Conservation (phyloP, 2,113 vertebrate genomes). For the Paraplagusia blochii region DNA sequence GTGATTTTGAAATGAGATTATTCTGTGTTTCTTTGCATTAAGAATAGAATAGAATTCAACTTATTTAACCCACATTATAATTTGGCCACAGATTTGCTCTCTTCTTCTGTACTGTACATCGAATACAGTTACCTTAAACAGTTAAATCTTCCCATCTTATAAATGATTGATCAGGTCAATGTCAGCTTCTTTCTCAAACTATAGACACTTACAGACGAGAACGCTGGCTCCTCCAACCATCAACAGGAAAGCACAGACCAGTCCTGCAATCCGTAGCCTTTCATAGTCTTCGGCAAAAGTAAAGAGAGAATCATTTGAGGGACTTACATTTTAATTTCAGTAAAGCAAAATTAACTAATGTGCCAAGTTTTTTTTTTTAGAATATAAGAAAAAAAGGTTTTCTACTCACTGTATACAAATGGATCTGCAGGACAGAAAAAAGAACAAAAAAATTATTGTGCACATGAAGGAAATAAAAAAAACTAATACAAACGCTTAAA, state of each 20-base stretch:
- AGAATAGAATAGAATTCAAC: no score
- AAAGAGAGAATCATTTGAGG: neutral
- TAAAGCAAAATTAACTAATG: neutral
- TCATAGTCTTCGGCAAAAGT: conserved; percentile 69
- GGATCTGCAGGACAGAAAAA: conserved; percentile 57
- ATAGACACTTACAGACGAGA: conserved; percentile 66
- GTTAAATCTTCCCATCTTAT: no score
- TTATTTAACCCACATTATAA: no score
- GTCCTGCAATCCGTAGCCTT: conserved; percentile 71
- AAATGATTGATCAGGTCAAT: no score
- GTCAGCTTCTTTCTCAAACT: no score
- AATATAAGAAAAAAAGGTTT: conserved; percentile 1
- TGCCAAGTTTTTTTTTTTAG: neutral
- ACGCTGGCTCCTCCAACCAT: conserved; percentile 52
- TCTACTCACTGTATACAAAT: conserved; percentile 78
- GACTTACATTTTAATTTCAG: neutral
- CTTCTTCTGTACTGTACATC: no score
- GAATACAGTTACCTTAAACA: no score
- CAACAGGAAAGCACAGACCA: conserved; percentile 62
- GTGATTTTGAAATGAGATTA: no score
- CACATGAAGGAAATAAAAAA: neutral
- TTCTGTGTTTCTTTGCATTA: no score
- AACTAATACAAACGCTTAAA: neutral
- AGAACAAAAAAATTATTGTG: neutral
- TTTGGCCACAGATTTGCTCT: no score